Conservation (phyloP, 2,888 invertebrate species). For the Eupithecia dodoneata region DNA sequence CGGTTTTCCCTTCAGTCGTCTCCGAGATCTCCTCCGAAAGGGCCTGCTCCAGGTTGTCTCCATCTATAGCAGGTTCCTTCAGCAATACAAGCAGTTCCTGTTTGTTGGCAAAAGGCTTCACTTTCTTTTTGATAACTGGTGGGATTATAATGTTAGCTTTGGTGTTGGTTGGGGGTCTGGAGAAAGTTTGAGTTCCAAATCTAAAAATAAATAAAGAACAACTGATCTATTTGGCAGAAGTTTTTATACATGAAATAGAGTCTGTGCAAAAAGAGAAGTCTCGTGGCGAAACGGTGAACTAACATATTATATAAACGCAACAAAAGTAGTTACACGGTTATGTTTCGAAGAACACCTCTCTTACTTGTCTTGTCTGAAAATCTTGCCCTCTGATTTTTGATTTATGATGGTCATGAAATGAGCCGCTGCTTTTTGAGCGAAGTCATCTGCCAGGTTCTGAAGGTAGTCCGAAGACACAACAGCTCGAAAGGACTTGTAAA, state of each 20-base stretch:
- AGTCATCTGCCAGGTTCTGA: neutral
- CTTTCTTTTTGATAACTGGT: neutral
- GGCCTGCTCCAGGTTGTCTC: neutral
- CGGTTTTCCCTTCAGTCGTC: neutral
- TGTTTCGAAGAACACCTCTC: neutral
- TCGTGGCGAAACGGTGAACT: too few species aligned
- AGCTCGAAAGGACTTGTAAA: neutral
- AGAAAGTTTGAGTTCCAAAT: neutral
- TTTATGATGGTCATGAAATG: neutral
- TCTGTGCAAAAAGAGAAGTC: too few species aligned
- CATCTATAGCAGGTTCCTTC: neutral
- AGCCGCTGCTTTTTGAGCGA: neutral
- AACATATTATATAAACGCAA: too few species aligned
- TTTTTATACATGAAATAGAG: too few species aligned
- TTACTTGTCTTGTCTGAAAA: neutral
- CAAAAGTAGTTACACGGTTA: neutral
- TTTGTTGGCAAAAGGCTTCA: neutral
- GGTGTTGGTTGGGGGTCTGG: neutral
- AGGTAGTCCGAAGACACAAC: constrained; percentile 1
- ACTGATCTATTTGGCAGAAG: neutral
- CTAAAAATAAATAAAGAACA: neutral
- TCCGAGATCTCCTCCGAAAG: neutral
- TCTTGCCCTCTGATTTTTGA: neutral
- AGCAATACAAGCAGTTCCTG: neutral
- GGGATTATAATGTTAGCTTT: neutral